Conservation (phyloP, 2,888 invertebrate genomes). For the Oscheius sp. region DNA sequence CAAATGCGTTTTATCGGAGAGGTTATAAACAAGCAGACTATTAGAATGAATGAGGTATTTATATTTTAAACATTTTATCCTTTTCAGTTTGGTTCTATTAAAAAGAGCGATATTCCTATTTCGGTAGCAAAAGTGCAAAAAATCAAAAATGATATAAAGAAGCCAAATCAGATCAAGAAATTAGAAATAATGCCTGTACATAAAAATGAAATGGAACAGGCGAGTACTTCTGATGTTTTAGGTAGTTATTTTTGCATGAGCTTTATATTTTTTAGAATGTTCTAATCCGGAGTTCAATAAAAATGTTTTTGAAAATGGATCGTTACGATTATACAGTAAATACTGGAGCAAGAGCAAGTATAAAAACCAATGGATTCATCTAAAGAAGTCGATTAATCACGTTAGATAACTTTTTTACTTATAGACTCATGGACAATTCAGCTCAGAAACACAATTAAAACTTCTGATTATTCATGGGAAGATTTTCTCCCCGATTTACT, state of each 20-base stretch:
- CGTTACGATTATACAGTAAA: not conserved
- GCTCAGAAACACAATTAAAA: not conserved
- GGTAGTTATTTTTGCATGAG: not conserved
- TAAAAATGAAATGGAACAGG: too few relatives aligned
- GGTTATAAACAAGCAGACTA: not conserved
- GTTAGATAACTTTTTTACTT: too few relatives aligned
- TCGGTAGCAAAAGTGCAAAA: not conserved
- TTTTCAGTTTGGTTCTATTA: constrained; percentile 21
- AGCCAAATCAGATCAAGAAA: not conserved
- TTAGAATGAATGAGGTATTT: constrained; percentile 5
- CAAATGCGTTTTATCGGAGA: not conserved
- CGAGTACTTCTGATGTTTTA: too few relatives aligned
- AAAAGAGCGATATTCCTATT: constrained; percentile 4
- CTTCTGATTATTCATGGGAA: constrained; percentile 5
- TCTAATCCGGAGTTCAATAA: constrained; percentile 22
- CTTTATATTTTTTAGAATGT: constrained; percentile 21
- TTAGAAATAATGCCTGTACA: not conserved
- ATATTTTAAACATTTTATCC: not conserved
- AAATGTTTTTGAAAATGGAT: constrained; percentile 1
- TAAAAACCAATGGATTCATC: constrained; percentile 24
- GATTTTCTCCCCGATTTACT: constrained; percentile 15
- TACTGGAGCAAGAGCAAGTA: constrained; percentile 31
- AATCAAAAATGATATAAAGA: not conserved
- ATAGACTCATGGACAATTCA: too few relatives aligned
- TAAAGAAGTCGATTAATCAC: too few relatives aligned